Base-by-base conservation (phyloP, 2,888 invertebrate genomes). In the Polydrusus tereticollis region DNA sequence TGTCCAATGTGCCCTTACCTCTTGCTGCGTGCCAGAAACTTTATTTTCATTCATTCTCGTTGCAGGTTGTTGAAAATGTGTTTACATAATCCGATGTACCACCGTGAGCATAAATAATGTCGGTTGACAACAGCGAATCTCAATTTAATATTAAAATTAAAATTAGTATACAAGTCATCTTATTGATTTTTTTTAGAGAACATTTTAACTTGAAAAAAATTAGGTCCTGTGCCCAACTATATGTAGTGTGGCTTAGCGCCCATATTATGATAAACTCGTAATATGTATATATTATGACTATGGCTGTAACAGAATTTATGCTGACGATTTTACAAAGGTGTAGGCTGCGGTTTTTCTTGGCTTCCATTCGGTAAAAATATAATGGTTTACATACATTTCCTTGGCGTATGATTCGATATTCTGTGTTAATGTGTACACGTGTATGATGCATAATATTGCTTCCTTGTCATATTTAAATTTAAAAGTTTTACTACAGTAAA, bases 61-160 rank as follows among this genome's bases (percentile, higher is more conserved):
- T 57, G 68, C 72, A 72, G 72, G 68, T 72, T 63, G 72, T 68
- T 63, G 72, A 66, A 62, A 59, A 67, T 67, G 50, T 57, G 59
- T 55, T 67, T 67, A 67, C 59, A 59, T 67, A 67, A 67, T 43
- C 47, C 16, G 8, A 36, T 33, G 33, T 10, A 36, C 10, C 36
- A 36, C n/a, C 36, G 36, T 36, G 12, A 36, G n/a, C 36, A 36
- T 1, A 36, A 36, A n/a, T 36, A 33, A 33, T 33, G 33, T n/a
- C n/a, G n/a, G n/a, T n/a, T n/a, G n/a, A n/a, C n/a, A n/a, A n/a
- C n/a, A n/a, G n/a, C n/a, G n/a, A n/a, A n/a, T n/a, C n/a, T n/a
- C n/a, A n/a, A n/a, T n/a, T n/a, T n/a, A n/a, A n/a, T n/a, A n/a
- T n/a, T n/a, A n/a, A n/a, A n/a, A n/a, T n/a, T n/a, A n/a, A n/a